Conservation (phyloP, 2,888 invertebrate species). For the Erebia epiphron region DNA sequence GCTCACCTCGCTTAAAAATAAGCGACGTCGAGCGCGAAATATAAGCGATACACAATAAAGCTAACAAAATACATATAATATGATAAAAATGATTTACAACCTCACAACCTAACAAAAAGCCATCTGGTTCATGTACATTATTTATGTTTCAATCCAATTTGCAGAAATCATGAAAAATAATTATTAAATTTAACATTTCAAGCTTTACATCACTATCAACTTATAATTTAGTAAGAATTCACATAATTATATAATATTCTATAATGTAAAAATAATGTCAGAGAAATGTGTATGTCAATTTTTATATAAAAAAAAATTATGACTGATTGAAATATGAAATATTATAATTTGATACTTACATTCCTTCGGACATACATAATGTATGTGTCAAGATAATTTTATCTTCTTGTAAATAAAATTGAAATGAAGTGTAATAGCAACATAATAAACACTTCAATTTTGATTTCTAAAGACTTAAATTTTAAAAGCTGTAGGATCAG, state of each 20-base stretch:
- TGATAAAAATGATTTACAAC: conserved; percentile 80
- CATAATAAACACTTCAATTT: too few relatives aligned
- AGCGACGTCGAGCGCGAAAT: conserved; percentile 51
- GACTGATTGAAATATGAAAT: too few relatives aligned
- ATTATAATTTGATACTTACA: too few relatives aligned
- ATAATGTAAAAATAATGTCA: neutral
- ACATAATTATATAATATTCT: neutral
- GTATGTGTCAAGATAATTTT: too few relatives aligned
- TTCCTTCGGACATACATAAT: too few relatives aligned
- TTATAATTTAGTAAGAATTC: neutral
- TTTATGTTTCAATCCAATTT: conserved; percentile 29
- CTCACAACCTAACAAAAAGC: conserved; percentile 77
- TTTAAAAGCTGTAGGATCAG: too few relatives aligned
- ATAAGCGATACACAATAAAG: conserved; percentile 64
- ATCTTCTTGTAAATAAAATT: too few relatives aligned
- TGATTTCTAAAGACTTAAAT: too few relatives aligned
- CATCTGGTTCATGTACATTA: conserved; percentile 69
- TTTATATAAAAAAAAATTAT: too few relatives aligned
- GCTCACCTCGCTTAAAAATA: conserved; percentile 53
- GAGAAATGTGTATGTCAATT: neutral
- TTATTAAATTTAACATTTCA: neutral
- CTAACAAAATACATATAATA: conserved; percentile 71
- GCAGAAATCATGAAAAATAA: neutral
- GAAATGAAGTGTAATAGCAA: too few relatives aligned
- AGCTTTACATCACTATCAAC: neutral